A percentile compares a stretch with the other conserved stretches of the same genome.
phyloP scores from a whole-genome alignment of 2,888 invertebrate genomes.

The Caenorhabditis sp. region DNA sequence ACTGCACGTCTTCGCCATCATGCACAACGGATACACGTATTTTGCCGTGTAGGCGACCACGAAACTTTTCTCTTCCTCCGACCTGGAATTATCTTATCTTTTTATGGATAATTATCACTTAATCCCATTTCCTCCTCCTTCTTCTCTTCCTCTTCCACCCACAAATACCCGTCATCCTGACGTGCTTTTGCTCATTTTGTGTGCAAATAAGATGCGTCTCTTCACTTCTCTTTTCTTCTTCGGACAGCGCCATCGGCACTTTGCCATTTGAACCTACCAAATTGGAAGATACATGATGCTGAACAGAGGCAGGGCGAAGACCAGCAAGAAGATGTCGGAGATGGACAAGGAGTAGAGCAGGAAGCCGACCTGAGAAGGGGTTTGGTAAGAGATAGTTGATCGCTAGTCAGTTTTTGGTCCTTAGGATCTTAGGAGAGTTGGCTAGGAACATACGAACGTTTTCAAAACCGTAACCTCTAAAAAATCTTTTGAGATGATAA shows the following conservation, averaged over 20 bases:
- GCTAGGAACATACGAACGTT: too few species aligned
- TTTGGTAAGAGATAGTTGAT: too few species aligned
- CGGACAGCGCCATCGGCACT: too few species aligned
- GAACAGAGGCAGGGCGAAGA: slow-evolving; percentile 62
- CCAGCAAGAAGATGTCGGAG: slow-evolving; percentile 57
- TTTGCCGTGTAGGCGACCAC: slow-evolving; percentile 52
- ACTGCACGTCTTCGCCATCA: slow-evolving; percentile 66
- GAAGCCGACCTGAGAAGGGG: slow-evolving; percentile 61
- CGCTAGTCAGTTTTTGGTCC: too few species aligned
- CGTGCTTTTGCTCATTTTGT: slow-evolving; percentile 56
- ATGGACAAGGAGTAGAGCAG: slow-evolving; percentile 55
- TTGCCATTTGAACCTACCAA: slow-evolving; percentile 46
- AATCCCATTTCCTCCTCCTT: slow-evolving; percentile 19
- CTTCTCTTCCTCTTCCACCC: slow-evolving; percentile 11
- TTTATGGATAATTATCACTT: neutral
- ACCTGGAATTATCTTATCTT: slow-evolving; percentile 45
- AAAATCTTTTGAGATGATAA: too few species aligned
- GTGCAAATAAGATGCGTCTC: slow-evolving; percentile 52
- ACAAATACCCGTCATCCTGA: slow-evolving; percentile 13
- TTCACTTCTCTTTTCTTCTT: too few species aligned
- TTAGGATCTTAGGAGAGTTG: too few species aligned
- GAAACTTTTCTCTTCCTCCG: slow-evolving; percentile 47
- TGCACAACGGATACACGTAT: slow-evolving; percentile 61
- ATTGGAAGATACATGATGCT: slow-evolving; percentile 62
- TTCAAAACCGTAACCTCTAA: too few species aligned